phyloP scores from a whole-genome alignment of 2,797 vertebrate species.

The Aphelocoma californica region DNA sequence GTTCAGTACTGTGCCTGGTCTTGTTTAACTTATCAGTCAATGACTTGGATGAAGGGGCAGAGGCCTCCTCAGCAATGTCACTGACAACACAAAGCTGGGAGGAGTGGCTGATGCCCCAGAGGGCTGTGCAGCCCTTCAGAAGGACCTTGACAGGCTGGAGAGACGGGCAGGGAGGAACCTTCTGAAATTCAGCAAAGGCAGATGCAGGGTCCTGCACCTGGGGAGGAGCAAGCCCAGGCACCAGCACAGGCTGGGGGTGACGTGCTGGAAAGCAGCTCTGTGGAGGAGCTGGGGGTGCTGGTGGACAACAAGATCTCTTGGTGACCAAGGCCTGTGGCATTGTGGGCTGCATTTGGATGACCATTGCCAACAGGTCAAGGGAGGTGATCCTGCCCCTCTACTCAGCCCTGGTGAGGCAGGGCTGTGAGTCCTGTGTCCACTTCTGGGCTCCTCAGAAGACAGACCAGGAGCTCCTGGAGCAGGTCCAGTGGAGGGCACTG shows the following conservation, averaged over 20 bases:
- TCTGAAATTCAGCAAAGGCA: not conserved
- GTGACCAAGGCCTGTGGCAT: rapidly evolving
- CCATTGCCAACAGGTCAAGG: rapidly evolving
- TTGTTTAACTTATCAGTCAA: not conserved
- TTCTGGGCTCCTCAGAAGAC: not conserved
- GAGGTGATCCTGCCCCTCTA: not conserved
- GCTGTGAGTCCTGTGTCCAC: not conserved
- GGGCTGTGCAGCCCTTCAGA: not conserved
- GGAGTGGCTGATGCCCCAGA: not conserved
- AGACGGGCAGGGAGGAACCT: not conserved
- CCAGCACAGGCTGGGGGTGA: not conserved
- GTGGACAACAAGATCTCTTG: not conserved
- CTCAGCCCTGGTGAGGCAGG: not conserved
- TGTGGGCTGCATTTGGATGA: rapidly evolving
- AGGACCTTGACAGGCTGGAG: not conserved
- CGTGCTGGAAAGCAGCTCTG: not conserved
- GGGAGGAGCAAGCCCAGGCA: not conserved
- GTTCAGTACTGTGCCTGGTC: rapidly evolving
- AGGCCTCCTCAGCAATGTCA: not conserved
- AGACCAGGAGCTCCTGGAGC: not conserved
- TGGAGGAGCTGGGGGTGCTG: rapidly evolving
- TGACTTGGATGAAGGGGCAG: not conserved
- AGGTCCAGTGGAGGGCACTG: not conserved
- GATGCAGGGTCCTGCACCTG: not conserved
- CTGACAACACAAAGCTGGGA: not conserved